Conservation (phyloP, 2,888 invertebrate genomes). For the Xylota segnis region DNA sequence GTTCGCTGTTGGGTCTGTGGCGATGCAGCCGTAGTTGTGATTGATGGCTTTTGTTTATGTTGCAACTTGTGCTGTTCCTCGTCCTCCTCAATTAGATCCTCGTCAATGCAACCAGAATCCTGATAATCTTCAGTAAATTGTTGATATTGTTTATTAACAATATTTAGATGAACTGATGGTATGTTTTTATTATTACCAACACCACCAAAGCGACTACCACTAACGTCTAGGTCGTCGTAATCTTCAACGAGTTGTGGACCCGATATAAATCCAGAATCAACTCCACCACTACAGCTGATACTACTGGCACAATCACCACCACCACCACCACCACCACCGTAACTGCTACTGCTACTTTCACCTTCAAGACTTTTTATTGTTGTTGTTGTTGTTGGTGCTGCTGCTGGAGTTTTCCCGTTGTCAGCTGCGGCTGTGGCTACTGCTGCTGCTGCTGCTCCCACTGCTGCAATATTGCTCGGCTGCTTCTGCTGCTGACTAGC, state of each 20-base stretch:
- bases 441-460: slow-evolving; percentile 12
- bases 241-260: slow-evolving; percentile 82
- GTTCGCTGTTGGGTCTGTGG: slow-evolving; percentile 70
- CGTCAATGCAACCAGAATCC: slow-evolving; percentile 81
- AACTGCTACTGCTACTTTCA: slow-evolving; percentile 55
- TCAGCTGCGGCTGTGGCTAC: slow-evolving; percentile 38
- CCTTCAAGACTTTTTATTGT: slow-evolving; percentile 48
- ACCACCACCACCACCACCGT: slow-evolving; percentile 58
- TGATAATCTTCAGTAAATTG: slow-evolving; percentile 55
- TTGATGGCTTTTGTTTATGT: slow-evolving; percentile 44
- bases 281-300: slow-evolving; percentile 57
- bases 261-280: slow-evolving; percentile 85
- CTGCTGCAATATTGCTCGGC: slow-evolving; percentile 52
- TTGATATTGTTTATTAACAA: slow-evolving; percentile 40
- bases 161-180: slow-evolving; percentile 66
- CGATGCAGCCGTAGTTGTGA: slow-evolving; percentile 73
- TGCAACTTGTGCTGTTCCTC: slow-evolving; percentile 60
- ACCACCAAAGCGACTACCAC: slow-evolving; percentile 34
- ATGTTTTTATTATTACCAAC: slow-evolving; percentile 23
- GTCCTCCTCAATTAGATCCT: slow-evolving; percentile 75
- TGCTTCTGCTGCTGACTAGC: slow-evolving; percentile 20
- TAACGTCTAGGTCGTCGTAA: slow-evolving; percentile 77
- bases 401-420: slow-evolving; percentile 49
- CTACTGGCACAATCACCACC: slow-evolving; percentile 45
- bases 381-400: slow-evolving; percentile 24